Evolutionary conservation across 1,140 invertebrate genomes (phyloP).

Genomic region (Macrotrachela quadricornifera): DNA sequence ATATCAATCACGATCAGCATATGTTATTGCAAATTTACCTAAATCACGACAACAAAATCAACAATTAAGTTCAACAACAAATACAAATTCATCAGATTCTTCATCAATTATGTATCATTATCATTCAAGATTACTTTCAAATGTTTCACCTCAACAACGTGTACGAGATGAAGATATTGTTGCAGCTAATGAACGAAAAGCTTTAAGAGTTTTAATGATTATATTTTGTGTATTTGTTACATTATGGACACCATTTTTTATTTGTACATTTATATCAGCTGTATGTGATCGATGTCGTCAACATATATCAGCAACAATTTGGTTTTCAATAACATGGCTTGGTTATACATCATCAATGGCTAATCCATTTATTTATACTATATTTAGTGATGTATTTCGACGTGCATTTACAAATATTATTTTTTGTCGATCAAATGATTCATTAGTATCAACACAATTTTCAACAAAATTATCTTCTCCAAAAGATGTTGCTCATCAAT

Average conservation of each 20-base stretch:
- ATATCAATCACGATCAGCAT: too few relatives aligned
- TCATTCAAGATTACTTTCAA: too few relatives aligned
- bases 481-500: too few relatives aligned
- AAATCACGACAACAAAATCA: too few relatives aligned
- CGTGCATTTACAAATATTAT: conserved; percentile 17
- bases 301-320: conserved; percentile 17
- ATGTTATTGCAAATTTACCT: too few relatives aligned
- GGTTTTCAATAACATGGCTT: conserved; percentile 23
- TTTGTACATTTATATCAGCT: conserved; percentile 22
- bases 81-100: too few relatives aligned
- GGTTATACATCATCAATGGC: conserved; percentile 28
- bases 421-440: conserved; percentile 4
- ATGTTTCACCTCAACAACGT: too few relatives aligned
- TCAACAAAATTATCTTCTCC: too few relatives aligned
- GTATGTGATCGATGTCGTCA: conserved; percentile 15
- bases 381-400: conserved; percentile 29
- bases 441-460: too few relatives aligned
- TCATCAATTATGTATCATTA: too few relatives aligned
- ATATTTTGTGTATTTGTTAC: conserved; percentile 27
- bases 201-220: conserved; percentile 25
- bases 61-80: too few relatives aligned
- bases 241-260: conserved; percentile 29
- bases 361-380: conserved; percentile 32
- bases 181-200: conserved; percentile 22
- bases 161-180: background rate